Conservation (phyloP, 92 coral and sea anemone species). For the Montipora capitata region DNA sequence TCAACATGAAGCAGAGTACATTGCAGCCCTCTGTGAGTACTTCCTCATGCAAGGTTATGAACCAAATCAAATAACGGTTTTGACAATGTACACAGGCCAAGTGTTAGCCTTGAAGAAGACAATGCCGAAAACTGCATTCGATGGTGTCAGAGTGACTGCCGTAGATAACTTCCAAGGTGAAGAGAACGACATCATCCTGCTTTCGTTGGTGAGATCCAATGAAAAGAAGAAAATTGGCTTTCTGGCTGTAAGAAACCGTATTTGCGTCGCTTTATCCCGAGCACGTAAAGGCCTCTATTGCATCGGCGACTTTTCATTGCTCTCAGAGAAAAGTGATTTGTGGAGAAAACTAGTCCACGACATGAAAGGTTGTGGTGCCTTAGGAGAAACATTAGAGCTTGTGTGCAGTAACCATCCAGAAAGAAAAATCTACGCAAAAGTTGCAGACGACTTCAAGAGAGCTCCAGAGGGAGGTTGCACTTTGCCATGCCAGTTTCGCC, state of each 20-base stretch:
- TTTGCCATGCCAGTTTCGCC: slow-evolving; percentile 84
- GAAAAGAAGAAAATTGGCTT: slow-evolving; percentile 81
- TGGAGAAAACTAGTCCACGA: slow-evolving; percentile 77
- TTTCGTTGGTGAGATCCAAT: slow-evolving; percentile 88
- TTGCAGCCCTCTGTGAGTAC: slow-evolving; percentile 89
- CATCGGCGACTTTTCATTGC: slow-evolving; percentile 81
- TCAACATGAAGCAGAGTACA: slow-evolving; percentile 87
- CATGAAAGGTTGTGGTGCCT: slow-evolving; percentile 56
- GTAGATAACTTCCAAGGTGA: slow-evolving; percentile 98
- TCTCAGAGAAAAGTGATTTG: slow-evolving; percentile 77
- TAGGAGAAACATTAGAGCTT: slow-evolving; percentile 74
- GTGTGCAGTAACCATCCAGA: slow-evolving; percentile 86
- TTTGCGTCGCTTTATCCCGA: slow-evolving; percentile 91
- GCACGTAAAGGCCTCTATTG: slow-evolving; percentile 90
- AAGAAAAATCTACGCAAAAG: slow-evolving; percentile 54
- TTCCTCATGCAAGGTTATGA: slow-evolving; percentile 88
- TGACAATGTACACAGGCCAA: slow-evolving; percentile 95
- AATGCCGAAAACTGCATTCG: slow-evolving; percentile 82
- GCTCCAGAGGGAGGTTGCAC: slow-evolving; percentile 95
- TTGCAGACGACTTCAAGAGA: slow-evolving; percentile 74
- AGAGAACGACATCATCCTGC: slow-evolving; percentile 89
- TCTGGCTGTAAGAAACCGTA: slow-evolving; percentile 80
- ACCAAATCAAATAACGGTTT: slow-evolving; percentile 82
- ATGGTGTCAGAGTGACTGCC: slow-evolving; percentile 92
- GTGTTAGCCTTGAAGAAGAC: slow-evolving; percentile 69